A percentile compares a stretch with the other conserved stretches of the same genome.
These are phyloP conservation scores for Tortricodes alternella DNA, from an alignment of 2,888 invertebrate genomes.

Conservation along the genomic window DNA sequence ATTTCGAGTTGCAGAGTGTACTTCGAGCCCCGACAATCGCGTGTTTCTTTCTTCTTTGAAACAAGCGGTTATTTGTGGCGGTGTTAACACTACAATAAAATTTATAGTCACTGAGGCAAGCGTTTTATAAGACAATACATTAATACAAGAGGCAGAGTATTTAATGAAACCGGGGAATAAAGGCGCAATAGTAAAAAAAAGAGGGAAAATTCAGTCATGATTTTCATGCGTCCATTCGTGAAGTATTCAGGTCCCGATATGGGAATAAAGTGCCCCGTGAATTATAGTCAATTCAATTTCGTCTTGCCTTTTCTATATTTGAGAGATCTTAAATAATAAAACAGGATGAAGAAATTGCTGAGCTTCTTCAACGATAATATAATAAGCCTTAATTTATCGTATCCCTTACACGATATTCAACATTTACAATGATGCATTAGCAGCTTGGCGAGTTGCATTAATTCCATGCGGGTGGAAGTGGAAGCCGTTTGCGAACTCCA, in stretches of 20 bases:
- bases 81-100: too few relatives aligned
- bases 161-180: neutral
- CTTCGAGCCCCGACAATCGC: too few relatives aligned
- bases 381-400: neutral
- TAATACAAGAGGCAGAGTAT: neutral
- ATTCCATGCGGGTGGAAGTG: conserved; percentile 3
- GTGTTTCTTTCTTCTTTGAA: too few relatives aligned
- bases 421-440: conserved; percentile 17
- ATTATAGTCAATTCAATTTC: too few relatives aligned
- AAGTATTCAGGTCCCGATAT: neutral
- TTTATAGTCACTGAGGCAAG: too few relatives aligned
- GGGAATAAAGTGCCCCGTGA: neutral
- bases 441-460: conserved; percentile 21
- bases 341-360: conserved; percentile 4
- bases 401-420: neutral
- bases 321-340: conserved; percentile 5
- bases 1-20: too few relatives aligned
- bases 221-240: neutral
- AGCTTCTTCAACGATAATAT: neutral
- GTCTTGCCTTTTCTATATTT: too few relatives aligned
- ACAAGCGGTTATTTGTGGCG: too few relatives aligned
- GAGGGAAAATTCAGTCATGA: neutral
- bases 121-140: neutral
- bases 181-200: neutral
- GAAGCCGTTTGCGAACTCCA: neutral